Evolutionary conservation across 2,888 invertebrate genomes (phyloP).

Genomic region (Cartodere bifasciata): DNA sequence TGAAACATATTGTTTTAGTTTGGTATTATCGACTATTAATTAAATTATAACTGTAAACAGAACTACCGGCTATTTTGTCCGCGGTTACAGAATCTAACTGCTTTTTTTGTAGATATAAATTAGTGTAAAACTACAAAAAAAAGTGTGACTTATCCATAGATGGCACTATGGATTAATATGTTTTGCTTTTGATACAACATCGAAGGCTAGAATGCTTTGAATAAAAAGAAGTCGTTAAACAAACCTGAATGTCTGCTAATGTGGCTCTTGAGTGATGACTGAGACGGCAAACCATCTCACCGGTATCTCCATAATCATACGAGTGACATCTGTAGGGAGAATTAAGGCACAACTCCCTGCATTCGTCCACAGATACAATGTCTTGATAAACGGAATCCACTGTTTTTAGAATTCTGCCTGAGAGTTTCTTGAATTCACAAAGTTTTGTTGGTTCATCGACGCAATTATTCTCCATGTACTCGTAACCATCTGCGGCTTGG

Average conservation of each 20-base stretch:
- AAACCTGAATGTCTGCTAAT: constrained; percentile 73
- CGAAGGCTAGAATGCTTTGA: no score
- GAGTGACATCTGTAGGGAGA: constrained; percentile 87
- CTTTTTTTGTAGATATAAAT: no score
- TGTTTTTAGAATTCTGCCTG: constrained; percentile 80
- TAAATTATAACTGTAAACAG: no score
- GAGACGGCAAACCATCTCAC: constrained; percentile 84
- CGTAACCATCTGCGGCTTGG: constrained; percentile 41
- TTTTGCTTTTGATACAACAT: no score
- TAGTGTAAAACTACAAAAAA: no score
- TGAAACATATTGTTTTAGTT: no score
- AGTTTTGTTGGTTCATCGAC: constrained; percentile 88
- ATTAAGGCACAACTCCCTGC: constrained; percentile 76
- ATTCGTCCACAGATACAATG: constrained; percentile 74
- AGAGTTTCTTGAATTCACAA: constrained; percentile 85
- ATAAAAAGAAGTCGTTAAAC: no score
- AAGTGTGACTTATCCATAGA: no score
- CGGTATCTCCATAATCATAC: constrained; percentile 87
- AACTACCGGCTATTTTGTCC: no score
- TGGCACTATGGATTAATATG: no score
- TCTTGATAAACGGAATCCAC: constrained; percentile 90
- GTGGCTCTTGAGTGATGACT: constrained; percentile 86
- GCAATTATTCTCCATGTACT: constrained; percentile 87
- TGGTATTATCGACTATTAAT: not conserved
- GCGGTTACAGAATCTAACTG: no score